Conservation (phyloP, 2,888 invertebrate species). For the Zeuzera pyrina region DNA sequence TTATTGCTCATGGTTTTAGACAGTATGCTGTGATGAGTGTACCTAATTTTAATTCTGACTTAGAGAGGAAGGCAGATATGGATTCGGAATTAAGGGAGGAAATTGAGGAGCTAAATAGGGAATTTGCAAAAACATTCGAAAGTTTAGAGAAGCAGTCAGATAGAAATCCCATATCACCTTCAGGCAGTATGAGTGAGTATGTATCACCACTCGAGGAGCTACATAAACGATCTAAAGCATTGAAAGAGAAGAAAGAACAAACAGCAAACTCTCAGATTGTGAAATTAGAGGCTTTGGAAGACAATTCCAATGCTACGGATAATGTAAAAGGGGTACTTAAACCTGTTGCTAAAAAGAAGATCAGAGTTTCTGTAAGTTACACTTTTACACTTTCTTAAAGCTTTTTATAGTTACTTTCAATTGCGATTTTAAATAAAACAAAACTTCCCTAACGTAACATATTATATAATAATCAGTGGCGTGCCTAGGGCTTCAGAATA, state of each 20-base stretch:
- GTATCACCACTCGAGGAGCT: conserved; percentile 23
- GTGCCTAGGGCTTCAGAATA: no score
- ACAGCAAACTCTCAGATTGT: background rate
- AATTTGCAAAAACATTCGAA: conserved; percentile 60
- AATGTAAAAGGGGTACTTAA: conserved; percentile 23
- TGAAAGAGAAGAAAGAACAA: background rate
- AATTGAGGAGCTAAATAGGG: conserved; percentile 56
- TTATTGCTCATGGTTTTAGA: conserved; percentile 80
- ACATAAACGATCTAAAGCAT: conserved; percentile 10
- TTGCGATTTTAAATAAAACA: no score
- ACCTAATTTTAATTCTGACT: conserved; percentile 33
- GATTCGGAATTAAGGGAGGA: conserved; percentile 45
- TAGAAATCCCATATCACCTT: background rate
- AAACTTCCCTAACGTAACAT: no score
- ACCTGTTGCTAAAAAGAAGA: conserved; percentile 57
- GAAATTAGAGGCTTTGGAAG: conserved; percentile 5
- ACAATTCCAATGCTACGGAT: conserved; percentile 1
- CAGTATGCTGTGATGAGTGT: conserved; percentile 64
- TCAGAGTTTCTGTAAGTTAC: conserved; percentile 51
- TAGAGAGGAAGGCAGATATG: conserved; percentile 28
- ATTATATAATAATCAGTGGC: no score
- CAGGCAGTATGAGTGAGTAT: background rate
- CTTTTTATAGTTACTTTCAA: conserved; percentile 2
- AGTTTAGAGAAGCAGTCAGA: conserved; percentile 31
- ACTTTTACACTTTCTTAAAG: background rate